phyloP scores from a whole-genome alignment of 2,888 invertebrate genomes.

The Ochropleura leucogaster region DNA sequence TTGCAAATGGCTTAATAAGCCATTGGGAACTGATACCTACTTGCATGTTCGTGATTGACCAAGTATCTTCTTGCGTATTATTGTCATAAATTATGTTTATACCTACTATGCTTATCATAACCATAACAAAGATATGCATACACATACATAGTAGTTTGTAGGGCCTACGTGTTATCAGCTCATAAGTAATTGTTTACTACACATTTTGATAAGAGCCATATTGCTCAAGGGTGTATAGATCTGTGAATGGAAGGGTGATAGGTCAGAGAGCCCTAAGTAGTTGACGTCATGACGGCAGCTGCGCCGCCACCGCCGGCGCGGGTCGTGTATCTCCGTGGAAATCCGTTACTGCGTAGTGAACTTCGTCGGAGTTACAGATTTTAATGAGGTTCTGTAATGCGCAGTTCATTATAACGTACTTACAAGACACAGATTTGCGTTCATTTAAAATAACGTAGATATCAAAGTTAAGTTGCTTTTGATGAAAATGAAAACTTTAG shows the following conservation, averaged over 20 bases:
- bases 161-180: constrained; percentile 37
- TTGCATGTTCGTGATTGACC: background rate
- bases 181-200: constrained; percentile 45
- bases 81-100: background rate
- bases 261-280: constrained; percentile 59
- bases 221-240: constrained; percentile 59
- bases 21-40: too few species aligned
- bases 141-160: constrained; percentile 19
- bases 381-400: constrained; percentile 42
- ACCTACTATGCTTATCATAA: constrained; percentile 3
- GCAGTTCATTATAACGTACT: constrained; percentile 16
- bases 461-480: constrained; percentile 2
- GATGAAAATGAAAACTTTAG: background rate
- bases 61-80: background rate
- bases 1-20: too few species aligned
- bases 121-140: background rate
- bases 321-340: constrained; percentile 30
- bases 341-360: constrained; percentile 57
- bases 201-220: constrained; percentile 38
- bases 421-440: constrained; percentile 16
- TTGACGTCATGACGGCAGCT: constrained; percentile 62
- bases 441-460: constrained; percentile 2
- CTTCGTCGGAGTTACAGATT: constrained; percentile 24
- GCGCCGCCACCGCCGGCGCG: constrained; percentile 47
- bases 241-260: constrained; percentile 59